phyloP scores from a whole-genome alignment of 2,113 vertebrate species.

The Scortum barcoo region DNA sequence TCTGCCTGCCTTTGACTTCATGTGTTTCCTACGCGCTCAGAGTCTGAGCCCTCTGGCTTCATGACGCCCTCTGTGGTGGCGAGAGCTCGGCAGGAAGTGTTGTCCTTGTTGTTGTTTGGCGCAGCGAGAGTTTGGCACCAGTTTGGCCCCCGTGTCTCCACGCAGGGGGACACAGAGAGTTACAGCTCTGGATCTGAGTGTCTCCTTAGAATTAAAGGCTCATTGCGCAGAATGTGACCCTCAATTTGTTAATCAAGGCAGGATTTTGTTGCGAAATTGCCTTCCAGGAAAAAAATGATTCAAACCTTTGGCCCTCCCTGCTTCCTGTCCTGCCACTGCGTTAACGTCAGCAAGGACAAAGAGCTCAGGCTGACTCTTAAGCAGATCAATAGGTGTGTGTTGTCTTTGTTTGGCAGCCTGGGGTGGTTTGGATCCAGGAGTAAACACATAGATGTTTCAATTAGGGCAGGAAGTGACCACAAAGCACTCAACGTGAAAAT shows the following conservation, averaged over 20 bases:
- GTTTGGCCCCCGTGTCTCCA: not conserved
- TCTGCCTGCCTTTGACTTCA: not conserved
- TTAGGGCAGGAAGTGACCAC: not conserved
- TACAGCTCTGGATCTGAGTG: not conserved
- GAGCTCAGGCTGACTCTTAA: constrained; percentile 60
- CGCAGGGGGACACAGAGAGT: not conserved
- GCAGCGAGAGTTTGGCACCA: not conserved
- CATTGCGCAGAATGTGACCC: not conserved
- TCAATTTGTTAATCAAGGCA: not conserved
- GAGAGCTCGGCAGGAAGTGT: not conserved
- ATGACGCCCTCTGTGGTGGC: not conserved
- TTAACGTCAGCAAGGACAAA: constrained; percentile 66
- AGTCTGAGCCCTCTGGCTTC: not conserved
- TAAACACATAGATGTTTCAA: constrained; percentile 21
- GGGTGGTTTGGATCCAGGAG: constrained; percentile 27
- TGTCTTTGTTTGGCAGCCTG: constrained; percentile 27
- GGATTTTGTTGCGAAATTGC: not conserved
- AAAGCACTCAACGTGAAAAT: not conserved
- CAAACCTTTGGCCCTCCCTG: not conserved
- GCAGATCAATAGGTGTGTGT: constrained; percentile 49
- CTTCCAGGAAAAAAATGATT: not conserved
- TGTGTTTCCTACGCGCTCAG: not conserved
- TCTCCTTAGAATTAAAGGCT: not conserved
- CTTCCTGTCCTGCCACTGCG: constrained; percentile 4
- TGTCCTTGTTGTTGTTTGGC: constrained; percentile 9